These are phyloP conservation scores for Lutjanus campechanus DNA, from an alignment of 2,797 vertebrate species.

Conservation along the genomic window DNA sequence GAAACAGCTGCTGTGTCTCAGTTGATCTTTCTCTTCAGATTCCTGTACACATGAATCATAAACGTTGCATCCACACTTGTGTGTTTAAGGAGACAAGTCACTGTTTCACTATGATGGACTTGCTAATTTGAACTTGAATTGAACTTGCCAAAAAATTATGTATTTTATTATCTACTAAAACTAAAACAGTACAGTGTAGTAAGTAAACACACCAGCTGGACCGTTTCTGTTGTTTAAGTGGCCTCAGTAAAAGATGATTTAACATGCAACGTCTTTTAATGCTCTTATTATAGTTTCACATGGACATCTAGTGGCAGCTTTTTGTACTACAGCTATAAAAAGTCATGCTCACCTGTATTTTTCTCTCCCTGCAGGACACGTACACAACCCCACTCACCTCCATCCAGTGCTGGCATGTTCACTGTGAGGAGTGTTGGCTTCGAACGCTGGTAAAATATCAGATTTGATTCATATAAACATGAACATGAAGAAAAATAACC, in stretches of 20 bases:
- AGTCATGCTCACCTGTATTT: neutral
- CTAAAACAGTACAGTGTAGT: neutral
- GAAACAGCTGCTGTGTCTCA: neutral
- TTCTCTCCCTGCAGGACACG: slow-evolving; percentile 80
- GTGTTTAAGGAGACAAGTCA: neutral
- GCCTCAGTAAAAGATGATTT: neutral
- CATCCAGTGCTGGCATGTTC: slow-evolving; percentile 92
- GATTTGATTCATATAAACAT: neutral
- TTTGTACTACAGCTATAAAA: slow-evolving; percentile 31
- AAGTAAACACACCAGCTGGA: neutral
- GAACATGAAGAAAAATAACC: neutral
- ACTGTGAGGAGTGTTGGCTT: slow-evolving; percentile 91
- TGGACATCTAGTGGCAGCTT: slow-evolving; percentile 76
- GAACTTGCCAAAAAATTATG: neutral
- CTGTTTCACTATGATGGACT: neutral
- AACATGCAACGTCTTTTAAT: neutral
- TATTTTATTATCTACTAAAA: neutral
- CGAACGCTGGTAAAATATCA: slow-evolving; percentile 84
- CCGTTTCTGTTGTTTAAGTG: neutral
- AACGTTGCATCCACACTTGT: neutral
- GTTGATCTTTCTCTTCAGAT: neutral
- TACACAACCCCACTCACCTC: slow-evolving; percentile 89
- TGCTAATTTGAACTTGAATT: neutral
- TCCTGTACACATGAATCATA: neutral
- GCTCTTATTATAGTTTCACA: slow-evolving; percentile 26